Base-by-base conservation (phyloP, 1,140 invertebrate genomes). In the Formica exsecta region DNA sequence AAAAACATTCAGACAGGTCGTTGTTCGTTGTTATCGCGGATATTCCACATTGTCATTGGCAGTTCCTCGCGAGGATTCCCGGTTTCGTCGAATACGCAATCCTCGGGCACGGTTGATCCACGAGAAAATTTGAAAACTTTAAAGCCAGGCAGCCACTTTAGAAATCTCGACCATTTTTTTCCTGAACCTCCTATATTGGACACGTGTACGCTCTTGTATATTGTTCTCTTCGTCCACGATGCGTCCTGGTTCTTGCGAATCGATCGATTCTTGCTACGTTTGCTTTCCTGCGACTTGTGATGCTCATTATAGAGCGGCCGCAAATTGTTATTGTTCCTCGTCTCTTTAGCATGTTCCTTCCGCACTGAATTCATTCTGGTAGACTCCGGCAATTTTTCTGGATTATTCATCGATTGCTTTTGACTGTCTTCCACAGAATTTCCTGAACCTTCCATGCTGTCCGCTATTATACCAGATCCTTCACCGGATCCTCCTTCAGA, bases 141-240 rank as follows among this genome's bases (percentile, higher is more conserved):
- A 0, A 92, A 61, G 4, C 90, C 88, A 0, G 94, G 93, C 3
- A 95, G 66, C 94, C 94, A 95, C 41, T 93, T 92, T 7, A 95
- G 77, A 2, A 94, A 32, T 6, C 89, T 84, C 93, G 94, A 94
- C 94, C 94, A 95, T 62, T 93, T 94, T 29, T 93, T 93, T 8
- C 86, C 86, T 9, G 80, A 84, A 16, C 36, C 68, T 41, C 75
- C 54, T 8, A 86, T 59, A 11, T 36, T 73, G 13, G 81, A 77
- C 0, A 75, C 74, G 1, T 71, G 79, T 0, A 86, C 89, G 1
- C 65, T 44, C 13, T 73, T 65, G 11, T 81, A 84, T 5, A 7
- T 74, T 0, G 64, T 64, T 5, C 41, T 22, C 9, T 13, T 74
- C 1, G 44, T 62, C 68, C 51, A 79, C 16, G 61, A 51, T 4